Evolutionary conservation across 2,888 invertebrate genomes (phyloP), one percentile per base, ranked within the genome.

Genomic region (Lithophane ornitopus): DNA sequence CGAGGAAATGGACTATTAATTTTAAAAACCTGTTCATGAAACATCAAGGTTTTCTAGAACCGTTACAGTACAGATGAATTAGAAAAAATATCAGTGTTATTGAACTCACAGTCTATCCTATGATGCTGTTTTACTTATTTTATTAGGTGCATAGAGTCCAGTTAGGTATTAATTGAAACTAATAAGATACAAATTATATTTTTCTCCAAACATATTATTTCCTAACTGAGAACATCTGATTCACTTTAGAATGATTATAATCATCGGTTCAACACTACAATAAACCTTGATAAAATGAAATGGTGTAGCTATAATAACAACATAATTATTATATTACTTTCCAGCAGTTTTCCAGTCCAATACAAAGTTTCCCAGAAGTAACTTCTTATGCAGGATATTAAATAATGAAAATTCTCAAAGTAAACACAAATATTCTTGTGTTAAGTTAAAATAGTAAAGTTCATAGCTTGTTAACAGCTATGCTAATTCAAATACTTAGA

Each of bases 101-200:
- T 79, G 73, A 79, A 66, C 65, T 61, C 12, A 63, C 12, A n/a
- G 62, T 79, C 14, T n/a, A n/a, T 56, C n/a, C 14, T 16, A 28
- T 28, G 1, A 71, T 14, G 6, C 46, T 65, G n/a, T 6, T 49
- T 65, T 44, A 46, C 1, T n/a, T 44, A 26, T 54, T 54, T 59
- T 49, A 1, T 44, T 11, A 39, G 2, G 22, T 56, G 16, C 3
- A 3, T 58, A 14, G n/a, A 63, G 4, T 28, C 11, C 14, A 34
- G 26, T 68, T 22, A 54, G 14, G 28, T 22, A 22, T 4, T n/a
- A 39, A 52, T 0, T 44, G 9, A n/a, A 52, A 44, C 11, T 46
- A 46, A 22, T 49, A 46, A 56, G 8, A 49, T 39, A n/a, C 1
- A 49, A 66, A 22, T 44, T 2, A 16, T 46, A 14, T 56, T 46